A percentile compares a stretch with the other conserved stretches of the same genome.
These are phyloP conservation scores for Colaptes auratus DNA, from an alignment of 2,113 vertebrate species.

Conservation along the genomic window DNA sequence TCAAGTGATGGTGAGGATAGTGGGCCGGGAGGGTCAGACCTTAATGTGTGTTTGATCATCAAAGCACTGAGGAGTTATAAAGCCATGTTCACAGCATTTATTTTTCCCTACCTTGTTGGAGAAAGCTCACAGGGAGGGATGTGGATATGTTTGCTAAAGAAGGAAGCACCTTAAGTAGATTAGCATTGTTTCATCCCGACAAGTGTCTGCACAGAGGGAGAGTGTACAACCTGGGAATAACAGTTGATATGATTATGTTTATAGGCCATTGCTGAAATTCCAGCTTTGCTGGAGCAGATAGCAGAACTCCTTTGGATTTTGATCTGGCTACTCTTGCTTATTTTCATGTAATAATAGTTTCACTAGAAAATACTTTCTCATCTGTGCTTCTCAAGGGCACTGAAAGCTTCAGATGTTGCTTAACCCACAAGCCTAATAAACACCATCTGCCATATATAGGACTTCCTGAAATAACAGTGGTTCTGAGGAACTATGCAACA, in stretches of 20 bases:
- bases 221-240: neutral
- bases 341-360: neutral
- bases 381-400: neutral
- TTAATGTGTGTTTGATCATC: neutral
- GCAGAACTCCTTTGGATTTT: neutral
- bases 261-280: neutral
- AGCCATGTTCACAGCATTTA: neutral
- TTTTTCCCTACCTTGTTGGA: neutral
- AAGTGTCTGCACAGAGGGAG: neutral
- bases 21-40: neutral
- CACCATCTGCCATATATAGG: neutral
- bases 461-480: neutral
- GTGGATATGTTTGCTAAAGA: neutral
- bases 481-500: neutral
- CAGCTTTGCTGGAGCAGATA: neutral
- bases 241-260: neutral
- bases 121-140: neutral
- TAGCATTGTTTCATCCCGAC: neutral
- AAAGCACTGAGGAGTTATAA: neutral
- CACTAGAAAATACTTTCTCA: neutral
- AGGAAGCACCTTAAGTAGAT: neutral
- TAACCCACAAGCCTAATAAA: neutral
- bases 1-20: neutral
- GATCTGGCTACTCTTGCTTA: neutral
- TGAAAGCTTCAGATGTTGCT: neutral